These are phyloP conservation scores for Atractosteus spatula DNA, from an alignment of 2,113 vertebrate species.

Conservation along the genomic window DNA sequence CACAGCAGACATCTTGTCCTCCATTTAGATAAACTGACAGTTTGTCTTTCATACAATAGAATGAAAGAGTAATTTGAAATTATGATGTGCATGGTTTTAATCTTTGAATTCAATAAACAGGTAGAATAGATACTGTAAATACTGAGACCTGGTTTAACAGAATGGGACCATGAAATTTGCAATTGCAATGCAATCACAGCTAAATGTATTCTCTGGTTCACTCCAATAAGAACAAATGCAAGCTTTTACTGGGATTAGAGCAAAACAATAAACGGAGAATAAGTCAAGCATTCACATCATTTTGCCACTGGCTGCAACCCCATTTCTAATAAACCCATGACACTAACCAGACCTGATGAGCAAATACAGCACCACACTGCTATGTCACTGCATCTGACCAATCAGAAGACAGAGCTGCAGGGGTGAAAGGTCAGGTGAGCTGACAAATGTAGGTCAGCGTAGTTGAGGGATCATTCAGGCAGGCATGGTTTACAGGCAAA, in stretches of 20 bases:
- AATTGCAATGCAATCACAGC: neutral
- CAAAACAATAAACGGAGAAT: slow-evolving; percentile 40
- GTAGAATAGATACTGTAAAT: neutral
- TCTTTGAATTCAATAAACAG: neutral
- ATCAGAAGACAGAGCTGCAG: slow-evolving; percentile 29
- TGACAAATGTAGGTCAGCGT: slow-evolving; percentile 30
- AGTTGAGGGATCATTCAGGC: neutral
- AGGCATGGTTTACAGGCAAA: slow-evolving; percentile 4
- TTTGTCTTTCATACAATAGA: too few species aligned
- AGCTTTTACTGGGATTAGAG: slow-evolving; percentile 19
- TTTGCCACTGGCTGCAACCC: slow-evolving; percentile 47
- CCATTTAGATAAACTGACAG: too few species aligned
- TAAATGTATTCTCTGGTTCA: neutral
- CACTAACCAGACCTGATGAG: slow-evolving; percentile 50
- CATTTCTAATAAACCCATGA: slow-evolving; percentile 43
- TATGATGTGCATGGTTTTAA: neutral
- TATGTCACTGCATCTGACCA: slow-evolving; percentile 30
- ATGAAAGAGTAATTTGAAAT: neutral
- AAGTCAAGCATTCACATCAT: slow-evolving; percentile 42
- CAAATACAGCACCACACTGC: slow-evolving; percentile 35
- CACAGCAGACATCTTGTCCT: too few species aligned
- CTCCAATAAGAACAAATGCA: neutral
- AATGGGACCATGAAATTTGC: neutral
- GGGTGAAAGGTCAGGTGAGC: slow-evolving; percentile 39
- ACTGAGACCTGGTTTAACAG: too few species aligned